These are phyloP conservation scores for Stratiolaelaps scimitus DNA, from an alignment of 1,140 invertebrate species.

Conservation along the genomic window DNA sequence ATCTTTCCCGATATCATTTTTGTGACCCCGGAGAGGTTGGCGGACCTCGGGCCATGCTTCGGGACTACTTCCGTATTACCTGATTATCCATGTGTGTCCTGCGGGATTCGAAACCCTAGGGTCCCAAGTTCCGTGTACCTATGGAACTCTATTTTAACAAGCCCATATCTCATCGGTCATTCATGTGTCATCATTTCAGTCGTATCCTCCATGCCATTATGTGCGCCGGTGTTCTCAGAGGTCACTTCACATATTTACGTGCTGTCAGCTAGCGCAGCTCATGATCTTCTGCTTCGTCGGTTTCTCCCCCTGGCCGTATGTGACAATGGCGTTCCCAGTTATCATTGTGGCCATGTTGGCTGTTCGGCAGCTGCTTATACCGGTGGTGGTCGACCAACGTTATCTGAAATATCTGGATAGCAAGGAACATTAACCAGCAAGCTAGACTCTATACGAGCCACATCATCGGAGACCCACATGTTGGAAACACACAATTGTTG, in stretches of 20 bases:
- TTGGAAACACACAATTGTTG: no score
- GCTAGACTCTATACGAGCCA: no score
- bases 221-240: conserved; percentile 4
- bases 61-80: no score
- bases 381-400: conserved; percentile 15
- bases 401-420: conserved; percentile 37
- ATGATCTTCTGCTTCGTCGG: not conserved
- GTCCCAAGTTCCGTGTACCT: no score
- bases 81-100: no score
- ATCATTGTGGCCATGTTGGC: conserved; percentile 8
- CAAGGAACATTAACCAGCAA: conserved; percentile 8
- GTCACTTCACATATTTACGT: conserved; percentile 4
- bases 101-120: no score
- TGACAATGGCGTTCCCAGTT: conserved; percentile 8
- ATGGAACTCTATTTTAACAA: no score
- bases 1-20: no score
- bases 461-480: no score
- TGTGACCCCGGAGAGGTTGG: no score
- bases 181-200: not conserved
- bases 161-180: no score
- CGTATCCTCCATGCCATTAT: conserved; percentile 19
- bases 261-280: not conserved
- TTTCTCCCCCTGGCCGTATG: conserved; percentile 20
- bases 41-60: no score
- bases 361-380: conserved; percentile 28